Evolutionary conservation across 2,797 vertebrate species (phyloP).

Genomic region (Poecilia picta): DNA sequence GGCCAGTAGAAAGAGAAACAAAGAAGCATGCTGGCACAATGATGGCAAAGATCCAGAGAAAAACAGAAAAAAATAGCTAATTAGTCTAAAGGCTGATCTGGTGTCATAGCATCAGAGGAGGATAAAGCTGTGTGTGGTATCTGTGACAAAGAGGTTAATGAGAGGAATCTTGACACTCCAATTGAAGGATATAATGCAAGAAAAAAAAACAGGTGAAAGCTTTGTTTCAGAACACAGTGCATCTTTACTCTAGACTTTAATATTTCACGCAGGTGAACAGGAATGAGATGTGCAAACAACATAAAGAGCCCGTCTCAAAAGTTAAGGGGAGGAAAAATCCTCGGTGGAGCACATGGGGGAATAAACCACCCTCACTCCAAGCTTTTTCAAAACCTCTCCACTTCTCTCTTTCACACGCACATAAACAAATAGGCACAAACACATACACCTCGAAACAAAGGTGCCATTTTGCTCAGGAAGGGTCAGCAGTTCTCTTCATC

Average conservation of each 20-base stretch:
- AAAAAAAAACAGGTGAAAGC: background rate
- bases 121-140: conserved; percentile 6
- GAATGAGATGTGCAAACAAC: background rate
- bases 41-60: conserved; percentile 48
- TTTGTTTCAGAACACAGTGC: background rate
- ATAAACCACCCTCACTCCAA: conserved; percentile 45
- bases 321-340: conserved; percentile 20
- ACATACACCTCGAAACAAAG: conserved; percentile 84
- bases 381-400: conserved; percentile 61
- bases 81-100: conserved; percentile 42
- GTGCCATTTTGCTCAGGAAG: conserved; percentile 85
- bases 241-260: background rate
- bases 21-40: conserved; percentile 29
- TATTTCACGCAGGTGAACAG: background rate
- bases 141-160: background rate
- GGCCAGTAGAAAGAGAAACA: conserved; percentile 15
- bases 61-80: conserved; percentile 48
- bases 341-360: conserved; percentile 26
- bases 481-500: conserved; percentile 85
- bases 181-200: background rate
- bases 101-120: conserved; percentile 35
- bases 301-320: conserved; percentile 12
- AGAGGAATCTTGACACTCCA: background rate
- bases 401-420: conserved; percentile 61
- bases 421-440: conserved; percentile 75